Base-by-base conservation (phyloP, 2,797 vertebrate genomes). In the Dipus sagitta region DNA sequence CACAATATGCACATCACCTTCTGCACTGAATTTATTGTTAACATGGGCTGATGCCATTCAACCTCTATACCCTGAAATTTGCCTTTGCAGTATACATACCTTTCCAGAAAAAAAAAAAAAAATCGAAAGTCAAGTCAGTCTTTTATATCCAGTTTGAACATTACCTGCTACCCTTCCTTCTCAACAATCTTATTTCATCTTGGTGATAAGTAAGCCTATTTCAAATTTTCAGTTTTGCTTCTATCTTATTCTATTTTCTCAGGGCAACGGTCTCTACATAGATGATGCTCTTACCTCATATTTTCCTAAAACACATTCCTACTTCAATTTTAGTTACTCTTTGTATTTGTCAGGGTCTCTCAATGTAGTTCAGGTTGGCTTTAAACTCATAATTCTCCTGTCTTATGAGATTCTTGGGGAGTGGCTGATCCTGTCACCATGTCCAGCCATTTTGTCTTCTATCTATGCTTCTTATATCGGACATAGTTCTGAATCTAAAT, bases 1-100 rank as follows among this genome's bases (percentile, higher is more conserved):
- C 2, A 1, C 1, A 12, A 76, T 47, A 67, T 2, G 23, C 15
- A 28, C 12, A 7, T 0, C 2, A 54, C 9, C 10, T 28, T n/a
- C 15, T 4, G 58, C n/a, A 65, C 1, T 32, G 32, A 71, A 21
- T 34, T 13, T 11, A 10, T 30, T 15, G 10, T 68, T 18, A 82
- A 28, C 3, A 9, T 8, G 21, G 12, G 14, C 1, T 34, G 78
- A 30, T 78, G 7, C 6, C n/a, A 64, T 34, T 5, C 58, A 62
- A 26, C 6, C 26, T 32, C 38, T 47, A 18, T 42, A 58, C 10
- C 34, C 52, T 30, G 3, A 88, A 26, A 5, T 13, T 26, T 14
- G 60, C 65, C 26, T 71, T 71, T 72, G 58, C 10, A 54, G 18
- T 3, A 52, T 32, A 76, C 74, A 78, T 0, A 9, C 1, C 11